phyloP scores from a whole-genome alignment of 2,797 vertebrate genomes.

The Spinibarbus caldwelli region DNA sequence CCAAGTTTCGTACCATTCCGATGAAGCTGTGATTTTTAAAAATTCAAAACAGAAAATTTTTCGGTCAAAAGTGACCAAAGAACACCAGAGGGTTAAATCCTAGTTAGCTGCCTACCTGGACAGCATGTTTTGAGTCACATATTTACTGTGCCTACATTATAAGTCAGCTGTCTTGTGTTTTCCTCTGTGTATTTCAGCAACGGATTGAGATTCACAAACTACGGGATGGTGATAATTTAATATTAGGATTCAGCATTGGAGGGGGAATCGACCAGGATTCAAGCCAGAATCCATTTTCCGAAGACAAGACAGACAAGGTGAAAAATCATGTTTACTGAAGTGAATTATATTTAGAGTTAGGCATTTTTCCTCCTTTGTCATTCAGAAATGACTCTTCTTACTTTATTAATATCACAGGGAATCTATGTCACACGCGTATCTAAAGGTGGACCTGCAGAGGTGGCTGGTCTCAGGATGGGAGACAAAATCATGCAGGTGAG shows the following conservation, averaged over 20 bases:
- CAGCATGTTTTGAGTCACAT: background rate
- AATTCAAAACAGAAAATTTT: too few relatives aligned
- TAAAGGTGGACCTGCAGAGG: constrained; percentile 89
- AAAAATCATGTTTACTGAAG: constrained; percentile 18
- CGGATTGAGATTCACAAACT: constrained; percentile 93
- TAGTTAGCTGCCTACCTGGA: background rate
- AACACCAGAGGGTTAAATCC: too few relatives aligned
- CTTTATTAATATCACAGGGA: constrained; percentile 76
- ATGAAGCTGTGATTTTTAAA: too few relatives aligned
- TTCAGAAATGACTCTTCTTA: background rate
- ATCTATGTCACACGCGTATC: constrained; percentile 96
- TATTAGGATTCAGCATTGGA: constrained; percentile 98
- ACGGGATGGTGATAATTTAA: constrained; percentile 87
- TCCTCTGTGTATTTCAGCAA: constrained; percentile 79
- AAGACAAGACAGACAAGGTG: constrained; percentile 97
- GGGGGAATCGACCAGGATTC: constrained; percentile 98
- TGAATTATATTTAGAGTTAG: background rate
- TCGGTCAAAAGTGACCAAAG: too few relatives aligned
- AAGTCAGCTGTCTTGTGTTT: background rate
- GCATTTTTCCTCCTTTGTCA: background rate
- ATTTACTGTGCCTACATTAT: background rate
- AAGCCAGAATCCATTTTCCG: constrained; percentile 94
- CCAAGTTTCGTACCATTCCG: too few relatives aligned
- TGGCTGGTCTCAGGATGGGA: constrained; percentile 87
- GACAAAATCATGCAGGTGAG: constrained; percentile 99